A percentile compares a stretch with the other conserved stretches of the same genome.
Conservation (phyloP, 2,113 vertebrate species). For the Rhipidura dahli region DNA sequence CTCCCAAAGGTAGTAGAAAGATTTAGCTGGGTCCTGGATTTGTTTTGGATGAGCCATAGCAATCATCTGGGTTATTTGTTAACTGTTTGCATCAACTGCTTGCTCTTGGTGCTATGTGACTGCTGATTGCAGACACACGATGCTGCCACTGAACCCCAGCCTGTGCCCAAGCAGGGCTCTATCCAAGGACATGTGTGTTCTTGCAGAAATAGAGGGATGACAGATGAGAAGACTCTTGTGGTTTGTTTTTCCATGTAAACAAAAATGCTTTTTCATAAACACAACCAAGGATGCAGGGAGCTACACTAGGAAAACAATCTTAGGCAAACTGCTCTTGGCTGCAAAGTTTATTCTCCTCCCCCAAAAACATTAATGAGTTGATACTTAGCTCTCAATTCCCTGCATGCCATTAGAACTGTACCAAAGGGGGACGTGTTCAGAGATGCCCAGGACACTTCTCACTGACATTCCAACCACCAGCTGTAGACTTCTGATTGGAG, state of each 20-base stretch:
- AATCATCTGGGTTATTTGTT: neutral
- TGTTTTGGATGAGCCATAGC: neutral
- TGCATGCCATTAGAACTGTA: neutral
- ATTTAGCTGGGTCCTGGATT: neutral
- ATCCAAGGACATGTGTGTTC: neutral
- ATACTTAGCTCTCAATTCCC: neutral
- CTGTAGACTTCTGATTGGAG: neutral
- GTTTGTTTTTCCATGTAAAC: constrained; percentile 46
- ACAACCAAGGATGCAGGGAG: neutral
- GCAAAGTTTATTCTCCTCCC: constrained; percentile 13
- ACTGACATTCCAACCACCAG: neutral
- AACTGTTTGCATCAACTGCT: neutral
- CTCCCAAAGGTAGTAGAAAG: neutral
- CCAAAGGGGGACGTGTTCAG: neutral
- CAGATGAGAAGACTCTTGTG: constrained; percentile 9
- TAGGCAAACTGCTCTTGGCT: constrained; percentile 39
- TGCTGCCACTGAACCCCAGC: neutral
- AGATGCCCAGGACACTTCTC: neutral
- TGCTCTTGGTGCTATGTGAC: neutral
- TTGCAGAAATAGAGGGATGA: constrained; percentile 13
- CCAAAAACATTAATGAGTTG: neutral
- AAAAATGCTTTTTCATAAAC: constrained; percentile 39
- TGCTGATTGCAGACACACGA: neutral
- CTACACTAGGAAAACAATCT: constrained; percentile 19
- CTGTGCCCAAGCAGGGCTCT: neutral